phyloP scores from a whole-genome alignment of 2,888 invertebrate species.

The Clistopyga incitator region DNA sequence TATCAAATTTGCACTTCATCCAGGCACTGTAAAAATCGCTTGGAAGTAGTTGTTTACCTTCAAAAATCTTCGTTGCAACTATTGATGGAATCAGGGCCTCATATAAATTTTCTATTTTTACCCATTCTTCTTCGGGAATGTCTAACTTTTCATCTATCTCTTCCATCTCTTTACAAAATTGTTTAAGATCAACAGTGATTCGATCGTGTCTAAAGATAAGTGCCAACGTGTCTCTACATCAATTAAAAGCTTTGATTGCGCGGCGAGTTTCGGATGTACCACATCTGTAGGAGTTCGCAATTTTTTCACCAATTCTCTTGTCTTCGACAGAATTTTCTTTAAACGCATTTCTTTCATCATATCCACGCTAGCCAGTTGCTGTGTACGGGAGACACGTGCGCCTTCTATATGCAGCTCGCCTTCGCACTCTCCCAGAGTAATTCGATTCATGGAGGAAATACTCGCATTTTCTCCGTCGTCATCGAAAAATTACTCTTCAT shows the following conservation, averaged over 20 bases:
- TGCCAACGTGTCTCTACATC: constrained; percentile 6
- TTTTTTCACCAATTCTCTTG: neutral
- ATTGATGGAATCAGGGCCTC: constrained; percentile 6
- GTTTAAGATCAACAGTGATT: neutral
- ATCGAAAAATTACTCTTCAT: constrained; percentile 5
- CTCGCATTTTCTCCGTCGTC: neutral
- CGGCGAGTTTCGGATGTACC: neutral
- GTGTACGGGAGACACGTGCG: neutral
- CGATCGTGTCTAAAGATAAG: neutral
- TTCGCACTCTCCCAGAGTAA: neutral
- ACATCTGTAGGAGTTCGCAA: neutral
- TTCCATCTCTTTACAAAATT: constrained; percentile 1
- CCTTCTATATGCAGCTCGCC: neutral
- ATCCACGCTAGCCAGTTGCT: constrained; percentile 6
- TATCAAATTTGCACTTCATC: constrained; percentile 9
- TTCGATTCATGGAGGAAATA: neutral
- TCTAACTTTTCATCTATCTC: neutral
- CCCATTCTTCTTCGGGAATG: neutral
- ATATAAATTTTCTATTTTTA: constrained; percentile 3
- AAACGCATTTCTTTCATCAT: neutral
- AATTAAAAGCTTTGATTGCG: neutral
- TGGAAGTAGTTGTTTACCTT: neutral
- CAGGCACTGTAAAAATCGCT: constrained; percentile 4
- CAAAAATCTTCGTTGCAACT: constrained; percentile 10
- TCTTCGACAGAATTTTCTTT: neutral